phyloP scores from a whole-genome alignment of 2,113 vertebrate species.

The Colossoma macropomum region DNA sequence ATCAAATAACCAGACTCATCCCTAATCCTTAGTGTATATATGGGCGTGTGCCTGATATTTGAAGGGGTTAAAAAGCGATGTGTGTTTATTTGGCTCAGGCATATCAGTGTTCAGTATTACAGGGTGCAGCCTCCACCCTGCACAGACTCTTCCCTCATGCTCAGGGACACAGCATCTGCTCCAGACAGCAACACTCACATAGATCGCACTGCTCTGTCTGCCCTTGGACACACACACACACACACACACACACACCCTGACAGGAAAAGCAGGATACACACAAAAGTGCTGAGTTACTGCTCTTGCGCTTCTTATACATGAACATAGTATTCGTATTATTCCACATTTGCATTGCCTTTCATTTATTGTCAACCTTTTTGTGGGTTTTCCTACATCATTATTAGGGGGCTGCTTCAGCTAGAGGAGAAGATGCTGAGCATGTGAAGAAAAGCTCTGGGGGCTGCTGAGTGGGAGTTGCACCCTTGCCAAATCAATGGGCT shows the following conservation, averaged over 20 bases:
- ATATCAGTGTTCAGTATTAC: constrained; percentile 53
- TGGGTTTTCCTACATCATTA: neutral
- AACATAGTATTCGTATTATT: neutral
- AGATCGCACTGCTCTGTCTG: constrained; percentile 17
- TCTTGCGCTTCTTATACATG: neutral
- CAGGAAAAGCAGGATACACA: too few relatives aligned
- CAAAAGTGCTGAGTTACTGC: neutral
- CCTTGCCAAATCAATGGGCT: constrained; percentile 71
- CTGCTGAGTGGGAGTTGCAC: constrained; percentile 78
- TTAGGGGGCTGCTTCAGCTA: neutral
- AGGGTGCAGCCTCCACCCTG: constrained; percentile 62
- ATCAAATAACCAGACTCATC: neutral
- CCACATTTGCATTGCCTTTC: neutral
- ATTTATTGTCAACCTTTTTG: neutral
- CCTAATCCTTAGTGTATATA: neutral
- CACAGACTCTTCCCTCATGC: constrained; percentile 60
- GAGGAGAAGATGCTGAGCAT: neutral
- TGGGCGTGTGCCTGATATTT: neutral
- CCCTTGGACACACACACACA: constrained; percentile 28
- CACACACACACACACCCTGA: neutral
- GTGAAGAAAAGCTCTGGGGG: constrained; percentile 41
- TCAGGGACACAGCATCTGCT: constrained; percentile 68
- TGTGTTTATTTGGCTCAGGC: neutral
- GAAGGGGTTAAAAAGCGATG: neutral
- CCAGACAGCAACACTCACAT: constrained; percentile 66